Evolutionary conservation across 2,113 vertebrate genomes (phyloP).

Genomic region (Ammodytes marinus): DNA sequence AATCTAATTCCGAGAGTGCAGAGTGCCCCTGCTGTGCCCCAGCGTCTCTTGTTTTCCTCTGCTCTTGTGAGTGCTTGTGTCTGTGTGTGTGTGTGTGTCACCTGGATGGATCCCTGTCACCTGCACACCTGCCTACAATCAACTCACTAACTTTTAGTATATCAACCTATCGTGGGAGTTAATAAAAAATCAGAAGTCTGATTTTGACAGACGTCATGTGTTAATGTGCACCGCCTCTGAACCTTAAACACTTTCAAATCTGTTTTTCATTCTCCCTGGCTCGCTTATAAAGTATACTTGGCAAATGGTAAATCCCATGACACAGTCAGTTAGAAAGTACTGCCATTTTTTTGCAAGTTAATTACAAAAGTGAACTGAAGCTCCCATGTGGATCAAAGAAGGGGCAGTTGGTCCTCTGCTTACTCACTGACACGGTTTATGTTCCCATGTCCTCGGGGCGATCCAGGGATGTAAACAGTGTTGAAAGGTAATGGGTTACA

Average conservation of each 20-base stretch:
- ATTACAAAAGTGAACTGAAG: neutral
- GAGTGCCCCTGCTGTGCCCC: too few relatives aligned
- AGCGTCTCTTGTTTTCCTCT: too few relatives aligned
- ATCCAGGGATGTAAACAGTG: neutral
- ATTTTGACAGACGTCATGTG: too few relatives aligned
- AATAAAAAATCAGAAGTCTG: too few relatives aligned
- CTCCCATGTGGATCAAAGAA: neutral
- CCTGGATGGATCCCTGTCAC: too few relatives aligned
- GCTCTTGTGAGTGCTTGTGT: too few relatives aligned
- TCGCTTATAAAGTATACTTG: neutral
- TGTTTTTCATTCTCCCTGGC: neutral
- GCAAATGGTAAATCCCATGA: conserved; percentile 21
- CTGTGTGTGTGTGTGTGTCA: too few relatives aligned
- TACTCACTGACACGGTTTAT: neutral
- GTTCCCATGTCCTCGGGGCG: neutral
- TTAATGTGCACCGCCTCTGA: neutral
- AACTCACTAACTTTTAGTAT: too few relatives aligned
- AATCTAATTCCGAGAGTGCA: too few relatives aligned
- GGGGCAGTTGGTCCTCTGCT: neutral
- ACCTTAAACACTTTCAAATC: neutral
- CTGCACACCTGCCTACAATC: too few relatives aligned
- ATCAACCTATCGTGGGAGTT: too few relatives aligned
- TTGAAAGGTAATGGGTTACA: conserved; percentile 5
- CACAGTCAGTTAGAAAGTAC: neutral
- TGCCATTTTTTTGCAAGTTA: neutral